phyloP scores from a whole-genome alignment of 2,888 invertebrate species.

The Drosophila pseudotalamancana region DNA sequence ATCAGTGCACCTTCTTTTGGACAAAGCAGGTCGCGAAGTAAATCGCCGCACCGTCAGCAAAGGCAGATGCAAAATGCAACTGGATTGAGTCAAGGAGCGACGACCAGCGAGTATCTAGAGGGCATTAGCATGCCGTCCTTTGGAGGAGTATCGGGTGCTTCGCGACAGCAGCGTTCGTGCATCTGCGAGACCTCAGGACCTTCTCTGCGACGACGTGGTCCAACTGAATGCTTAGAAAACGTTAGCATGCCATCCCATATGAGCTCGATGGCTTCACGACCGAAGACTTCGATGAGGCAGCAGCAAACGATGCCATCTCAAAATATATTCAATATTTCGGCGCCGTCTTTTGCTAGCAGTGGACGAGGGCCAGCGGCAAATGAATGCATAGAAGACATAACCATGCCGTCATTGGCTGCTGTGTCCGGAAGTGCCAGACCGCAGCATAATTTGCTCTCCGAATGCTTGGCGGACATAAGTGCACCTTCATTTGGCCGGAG shows the following conservation, averaged over 20 bases:
- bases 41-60: background rate
- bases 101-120: slow-evolving; percentile 12
- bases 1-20: slow-evolving; percentile 18
- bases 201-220: background rate
- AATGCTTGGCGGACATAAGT: background rate
- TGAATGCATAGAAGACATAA: slow-evolving; percentile 11
- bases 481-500: background rate
- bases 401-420: slow-evolving; percentile 5
- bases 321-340: slow-evolving; percentile 10
- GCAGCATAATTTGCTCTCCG: background rate
- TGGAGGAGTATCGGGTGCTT: background rate
- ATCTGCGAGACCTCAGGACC: slow-evolving; percentile 9
- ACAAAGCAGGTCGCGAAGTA: slow-evolving; percentile 3
- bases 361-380: too few relatives aligned
- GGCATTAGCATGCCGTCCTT: slow-evolving; percentile 9
- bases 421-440: background rate
- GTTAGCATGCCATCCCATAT: slow-evolving; percentile 4
- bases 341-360: slow-evolving; percentile 6
- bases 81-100: background rate
- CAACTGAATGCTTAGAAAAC: slow-evolving; percentile 20
- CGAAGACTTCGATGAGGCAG: background rate
- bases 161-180: slow-evolving; percentile 3
- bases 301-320: background rate
- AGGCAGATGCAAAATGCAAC: background rate
- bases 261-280: background rate